A percentile compares a stretch with the other conserved stretches of the same genome.
Conservation (phyloP, 2,797 vertebrate species). For the Synanceia verrucosa region DNA sequence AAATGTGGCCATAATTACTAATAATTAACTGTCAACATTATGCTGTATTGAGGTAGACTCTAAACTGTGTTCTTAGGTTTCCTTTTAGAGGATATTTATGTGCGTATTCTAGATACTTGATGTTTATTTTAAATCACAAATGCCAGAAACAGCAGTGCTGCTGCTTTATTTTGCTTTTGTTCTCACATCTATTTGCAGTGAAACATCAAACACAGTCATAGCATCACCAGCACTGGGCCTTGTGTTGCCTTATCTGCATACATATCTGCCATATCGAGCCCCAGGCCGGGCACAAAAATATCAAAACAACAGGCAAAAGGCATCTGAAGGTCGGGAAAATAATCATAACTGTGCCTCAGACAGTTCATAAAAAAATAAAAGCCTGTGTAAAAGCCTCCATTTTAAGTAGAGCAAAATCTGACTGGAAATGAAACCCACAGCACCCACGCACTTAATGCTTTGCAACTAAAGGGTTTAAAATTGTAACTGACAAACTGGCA, state of each 20-base stretch:
- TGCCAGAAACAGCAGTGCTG: no score
- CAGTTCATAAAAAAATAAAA: background rate
- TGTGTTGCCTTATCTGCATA: background rate
- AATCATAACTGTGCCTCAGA: no score
- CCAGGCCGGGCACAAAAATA: background rate
- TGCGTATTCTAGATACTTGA: no score
- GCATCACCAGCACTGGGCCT: background rate
- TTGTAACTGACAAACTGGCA: no score
- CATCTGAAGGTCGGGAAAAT: background rate
- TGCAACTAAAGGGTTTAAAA: no score
- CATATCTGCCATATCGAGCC: background rate
- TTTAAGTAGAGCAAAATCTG: no score
- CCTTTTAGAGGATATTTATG: background rate
- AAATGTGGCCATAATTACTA: no score
- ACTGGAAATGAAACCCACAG: background rate
- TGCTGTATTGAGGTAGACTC: no score
- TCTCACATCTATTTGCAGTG: background rate
- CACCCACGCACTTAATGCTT: background rate
- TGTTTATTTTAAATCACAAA: background rate
- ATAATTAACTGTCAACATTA: no score
- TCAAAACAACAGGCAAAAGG: background rate
- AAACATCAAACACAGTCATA: background rate
- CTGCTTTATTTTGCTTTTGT: no score
- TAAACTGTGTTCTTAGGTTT: background rate
- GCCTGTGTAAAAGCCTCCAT: no score